Evolutionary conservation across 2,113 vertebrate genomes (phyloP).

Genomic region (Eubucco bourcierii): DNA sequence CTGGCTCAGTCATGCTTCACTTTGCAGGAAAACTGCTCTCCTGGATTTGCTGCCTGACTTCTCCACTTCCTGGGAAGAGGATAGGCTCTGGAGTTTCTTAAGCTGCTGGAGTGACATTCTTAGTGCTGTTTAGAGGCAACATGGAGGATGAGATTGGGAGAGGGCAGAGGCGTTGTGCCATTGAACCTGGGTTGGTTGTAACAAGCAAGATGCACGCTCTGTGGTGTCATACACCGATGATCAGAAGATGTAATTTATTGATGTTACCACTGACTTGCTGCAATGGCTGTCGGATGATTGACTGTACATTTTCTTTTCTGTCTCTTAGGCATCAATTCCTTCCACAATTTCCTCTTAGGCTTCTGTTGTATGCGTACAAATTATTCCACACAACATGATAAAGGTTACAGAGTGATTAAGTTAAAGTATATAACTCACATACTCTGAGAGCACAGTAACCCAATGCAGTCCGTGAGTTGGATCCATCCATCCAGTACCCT

Average conservation of each 20-base stretch:
- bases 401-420: background rate
- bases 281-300: background rate
- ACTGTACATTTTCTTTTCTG: background rate
- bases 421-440: no score
- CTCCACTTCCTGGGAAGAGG: background rate
- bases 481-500: background rate
- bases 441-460: background rate
- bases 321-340: background rate
- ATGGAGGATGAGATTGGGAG: background rate
- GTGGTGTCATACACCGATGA: no score
- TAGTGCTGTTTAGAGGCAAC: background rate
- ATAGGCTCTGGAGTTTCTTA: background rate
- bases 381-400: background rate
- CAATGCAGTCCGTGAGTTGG: background rate
- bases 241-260: background rate
- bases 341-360: background rate
- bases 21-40: background rate
- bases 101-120: background rate
- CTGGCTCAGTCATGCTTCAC: rapidly evolving
- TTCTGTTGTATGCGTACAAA: background rate
- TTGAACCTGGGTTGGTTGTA: background rate
- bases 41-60: background rate
- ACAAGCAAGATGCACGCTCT: background rate
- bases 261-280: background rate
- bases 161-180: background rate